Evolutionary conservation across 2,113 vertebrate species (phyloP).

Genomic region (Narcine bancroftii): DNA sequence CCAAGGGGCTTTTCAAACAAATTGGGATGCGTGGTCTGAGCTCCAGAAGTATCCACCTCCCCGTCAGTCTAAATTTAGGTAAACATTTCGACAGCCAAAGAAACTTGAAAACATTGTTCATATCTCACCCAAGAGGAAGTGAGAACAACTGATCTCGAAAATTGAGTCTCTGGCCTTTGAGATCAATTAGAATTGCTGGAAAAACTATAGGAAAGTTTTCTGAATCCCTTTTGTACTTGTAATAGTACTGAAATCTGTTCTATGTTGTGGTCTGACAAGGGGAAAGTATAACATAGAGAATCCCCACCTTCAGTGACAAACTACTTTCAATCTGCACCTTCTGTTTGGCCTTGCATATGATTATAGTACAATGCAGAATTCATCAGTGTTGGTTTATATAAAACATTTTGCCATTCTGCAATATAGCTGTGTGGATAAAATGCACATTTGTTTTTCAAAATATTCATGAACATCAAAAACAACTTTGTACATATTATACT

Average conservation of each 20-base stretch:
- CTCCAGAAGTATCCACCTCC: background rate
- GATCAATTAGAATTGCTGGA: background rate
- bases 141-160: background rate
- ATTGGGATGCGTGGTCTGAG: background rate
- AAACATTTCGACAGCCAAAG: background rate
- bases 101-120: background rate
- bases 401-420: background rate
- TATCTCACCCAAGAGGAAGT: background rate
- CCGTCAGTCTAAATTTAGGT: background rate
- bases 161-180: background rate
- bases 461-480: no score
- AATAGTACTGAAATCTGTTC: background rate
- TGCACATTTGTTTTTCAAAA: background rate
- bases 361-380: background rate
- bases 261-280: background rate
- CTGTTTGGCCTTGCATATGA: background rate
- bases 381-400: background rate
- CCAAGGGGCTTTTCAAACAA: background rate
- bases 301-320: background rate
- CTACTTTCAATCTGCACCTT: background rate
- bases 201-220: background rate
- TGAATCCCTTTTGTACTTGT: no score
- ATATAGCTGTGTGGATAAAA: background rate
- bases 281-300: background rate
- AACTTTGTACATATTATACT: no score